These are phyloP conservation scores for Tetranychus truncatus DNA, from an alignment of 2,888 invertebrate species.

Conservation along the genomic window DNA sequence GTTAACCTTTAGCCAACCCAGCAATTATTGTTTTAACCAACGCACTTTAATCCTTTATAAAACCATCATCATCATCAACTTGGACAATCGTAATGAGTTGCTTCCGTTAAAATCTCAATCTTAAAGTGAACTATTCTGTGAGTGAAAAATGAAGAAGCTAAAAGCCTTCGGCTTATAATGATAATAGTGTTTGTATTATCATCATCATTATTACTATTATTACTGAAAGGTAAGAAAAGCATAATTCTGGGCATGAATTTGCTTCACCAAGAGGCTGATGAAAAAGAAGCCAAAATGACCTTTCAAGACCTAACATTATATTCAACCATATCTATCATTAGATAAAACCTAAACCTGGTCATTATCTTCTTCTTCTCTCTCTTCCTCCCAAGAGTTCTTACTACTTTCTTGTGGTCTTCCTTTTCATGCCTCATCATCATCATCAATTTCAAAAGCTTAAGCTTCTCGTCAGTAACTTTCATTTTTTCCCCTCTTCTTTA, in stretches of 20 bases:
- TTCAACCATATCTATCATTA: constrained; percentile 1
- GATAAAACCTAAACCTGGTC: not conserved
- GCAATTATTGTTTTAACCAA: no score
- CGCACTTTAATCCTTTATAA: no score
- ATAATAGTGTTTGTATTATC: not conserved
- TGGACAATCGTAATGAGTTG: no score
- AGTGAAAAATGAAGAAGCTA: not conserved
- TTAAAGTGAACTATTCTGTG: no score
- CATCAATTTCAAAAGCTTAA: not conserved
- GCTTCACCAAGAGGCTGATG: not conserved
- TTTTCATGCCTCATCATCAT: not conserved
- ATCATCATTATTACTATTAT: not conserved
- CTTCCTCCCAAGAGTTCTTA: not conserved
- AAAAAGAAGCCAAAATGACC: not conserved
- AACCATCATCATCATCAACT: no score
- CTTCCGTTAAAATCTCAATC: no score
- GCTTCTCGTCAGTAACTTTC: not conserved
- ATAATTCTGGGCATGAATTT: not conserved
- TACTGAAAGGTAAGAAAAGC: not conserved
- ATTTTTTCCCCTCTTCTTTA: not conserved
- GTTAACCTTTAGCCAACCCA: no score
- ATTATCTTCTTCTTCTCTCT: not conserved
- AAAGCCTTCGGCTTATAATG: not conserved
- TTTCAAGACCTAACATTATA: not conserved
- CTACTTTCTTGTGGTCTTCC: not conserved